Conservation (phyloP, 2,888 invertebrate species). For the Cheilosia soror region DNA sequence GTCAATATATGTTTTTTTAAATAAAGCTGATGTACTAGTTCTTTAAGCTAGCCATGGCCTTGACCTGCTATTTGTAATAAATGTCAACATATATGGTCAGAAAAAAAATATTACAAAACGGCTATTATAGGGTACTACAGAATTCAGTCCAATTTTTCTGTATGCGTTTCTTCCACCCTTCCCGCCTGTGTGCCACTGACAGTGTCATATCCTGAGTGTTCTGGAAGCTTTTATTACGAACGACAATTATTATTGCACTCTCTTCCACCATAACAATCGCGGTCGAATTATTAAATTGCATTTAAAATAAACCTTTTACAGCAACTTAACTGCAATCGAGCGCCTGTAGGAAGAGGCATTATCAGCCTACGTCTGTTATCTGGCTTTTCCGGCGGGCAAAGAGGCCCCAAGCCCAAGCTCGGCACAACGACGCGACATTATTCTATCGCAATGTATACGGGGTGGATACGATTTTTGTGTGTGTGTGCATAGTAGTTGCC, state of each 20-base stretch:
- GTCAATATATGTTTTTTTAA: too few species aligned
- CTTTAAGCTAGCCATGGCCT: too few species aligned
- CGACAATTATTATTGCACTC: slow-evolving; percentile 38
- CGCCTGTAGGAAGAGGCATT: slow-evolving; percentile 49
- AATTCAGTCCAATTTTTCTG: not conserved
- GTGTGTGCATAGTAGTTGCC: slow-evolving; percentile 36
- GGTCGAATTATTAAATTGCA: slow-evolving; percentile 61
- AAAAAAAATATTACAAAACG: too few species aligned
- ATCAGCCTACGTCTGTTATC: slow-evolving; percentile 51
- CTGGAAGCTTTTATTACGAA: slow-evolving; percentile 28
- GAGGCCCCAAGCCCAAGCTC: slow-evolving; percentile 2
- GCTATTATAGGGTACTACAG: too few species aligned
- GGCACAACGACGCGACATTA: not conserved
- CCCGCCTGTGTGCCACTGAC: not conserved
- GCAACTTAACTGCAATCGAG: slow-evolving; percentile 62
- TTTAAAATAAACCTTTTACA: slow-evolving; percentile 46
- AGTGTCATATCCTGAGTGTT: not conserved
- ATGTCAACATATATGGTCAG: too few species aligned
- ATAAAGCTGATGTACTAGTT: too few species aligned
- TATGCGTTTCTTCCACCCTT: not conserved
- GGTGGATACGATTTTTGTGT: slow-evolving; percentile 5
- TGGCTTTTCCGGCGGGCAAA: slow-evolving; percentile 32
- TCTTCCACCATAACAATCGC: slow-evolving; percentile 35
- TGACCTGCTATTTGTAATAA: too few species aligned
- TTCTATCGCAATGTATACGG: slow-evolving; percentile 26